Base-by-base conservation (phyloP, 2,888 invertebrate species). In the Asteroscopus sphinx region DNA sequence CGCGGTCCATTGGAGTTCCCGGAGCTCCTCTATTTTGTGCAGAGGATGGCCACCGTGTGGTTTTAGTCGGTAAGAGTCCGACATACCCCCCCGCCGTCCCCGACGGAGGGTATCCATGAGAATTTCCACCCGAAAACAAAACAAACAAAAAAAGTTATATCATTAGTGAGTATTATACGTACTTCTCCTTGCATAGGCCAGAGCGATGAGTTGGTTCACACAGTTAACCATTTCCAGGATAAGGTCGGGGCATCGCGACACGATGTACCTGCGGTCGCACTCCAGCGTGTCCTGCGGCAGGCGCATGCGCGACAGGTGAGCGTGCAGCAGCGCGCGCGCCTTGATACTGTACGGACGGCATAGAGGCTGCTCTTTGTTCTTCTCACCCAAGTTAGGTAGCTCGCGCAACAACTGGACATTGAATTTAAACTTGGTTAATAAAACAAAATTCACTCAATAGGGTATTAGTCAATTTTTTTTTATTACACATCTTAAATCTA, bases 201-300 rank as follows among this genome's bases (percentile, higher is more conserved):
- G 95, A 84, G 98, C 96, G 58, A 99, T 98, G 39, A 99, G 95
- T 87, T 99, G 98, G 82, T 99, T 98, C 11, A 98, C 97, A 86
- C 99, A 98, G 82, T 97, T 98, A 51, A 99, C 97, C 98, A 99
- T 99, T 93, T 99, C 99, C 79, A 99, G 98, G 51, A 99, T 97
- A 37, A 99, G 95, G 88, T 98, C 98, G 0, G 99, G 99, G 86
- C 98, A 98, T 87, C 99, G 98, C 73, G 97, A 97, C 41, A 98
- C 96, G 51, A 98, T 95, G 80, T 97, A 97, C 77, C 97, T 96
- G 36, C 97, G 95, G 94, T 99, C 98, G 83, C 96, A 95, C 80
- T 98, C 98, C 45, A 98, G 91, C 0, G 98, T 98, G 46, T 96
- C 95, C 0, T 96, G 95, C 76, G 97, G 97, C 15, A 98, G 88